Conservation (phyloP, 53 echinoderm and acorn worm species). For the Echinarachnius parma region DNA sequence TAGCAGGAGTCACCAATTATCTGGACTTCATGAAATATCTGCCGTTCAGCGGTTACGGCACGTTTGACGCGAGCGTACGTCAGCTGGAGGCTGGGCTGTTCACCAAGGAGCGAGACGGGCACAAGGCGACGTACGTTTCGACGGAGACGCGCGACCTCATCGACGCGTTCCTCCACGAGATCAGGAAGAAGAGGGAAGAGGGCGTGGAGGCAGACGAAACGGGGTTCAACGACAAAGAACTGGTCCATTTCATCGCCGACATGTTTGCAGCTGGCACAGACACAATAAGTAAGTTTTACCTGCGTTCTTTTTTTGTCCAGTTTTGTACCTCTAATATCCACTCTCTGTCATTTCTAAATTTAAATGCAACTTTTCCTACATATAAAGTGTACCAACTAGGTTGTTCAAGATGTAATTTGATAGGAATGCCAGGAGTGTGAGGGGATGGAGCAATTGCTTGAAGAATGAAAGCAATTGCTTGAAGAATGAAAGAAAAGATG, state of each 20-base stretch:
- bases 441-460: too few relatives aligned
- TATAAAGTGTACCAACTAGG: too few relatives aligned
- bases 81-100: constrained; percentile 29
- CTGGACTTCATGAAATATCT: constrained; percentile 52
- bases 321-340: too few relatives aligned
- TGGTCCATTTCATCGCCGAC: constrained; percentile 45
- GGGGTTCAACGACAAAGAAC: constrained; percentile 25
- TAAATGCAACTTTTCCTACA: too few relatives aligned
- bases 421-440: too few relatives aligned
- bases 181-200: constrained; percentile 33
- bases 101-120: constrained; percentile 32
- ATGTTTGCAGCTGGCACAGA: constrained; percentile 56
- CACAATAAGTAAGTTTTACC: constrained; percentile 40
- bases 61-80: constrained; percentile 1
- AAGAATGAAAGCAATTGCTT: too few relatives aligned
- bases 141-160: constrained; percentile 44
- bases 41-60: constrained; percentile 45
- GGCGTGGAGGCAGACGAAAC: constrained; percentile 25
- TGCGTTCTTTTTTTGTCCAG: too few relatives aligned
- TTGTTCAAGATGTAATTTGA: too few relatives aligned
- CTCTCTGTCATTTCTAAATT: too few relatives aligned
- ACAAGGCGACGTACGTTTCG: constrained; percentile 32
- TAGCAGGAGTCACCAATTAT: constrained; percentile 51
- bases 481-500: too few relatives aligned
- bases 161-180: constrained; percentile 50